These are phyloP conservation scores for Crotalus viridis DNA, from an alignment of 2,113 vertebrate genomes.

Conservation along the genomic window DNA sequence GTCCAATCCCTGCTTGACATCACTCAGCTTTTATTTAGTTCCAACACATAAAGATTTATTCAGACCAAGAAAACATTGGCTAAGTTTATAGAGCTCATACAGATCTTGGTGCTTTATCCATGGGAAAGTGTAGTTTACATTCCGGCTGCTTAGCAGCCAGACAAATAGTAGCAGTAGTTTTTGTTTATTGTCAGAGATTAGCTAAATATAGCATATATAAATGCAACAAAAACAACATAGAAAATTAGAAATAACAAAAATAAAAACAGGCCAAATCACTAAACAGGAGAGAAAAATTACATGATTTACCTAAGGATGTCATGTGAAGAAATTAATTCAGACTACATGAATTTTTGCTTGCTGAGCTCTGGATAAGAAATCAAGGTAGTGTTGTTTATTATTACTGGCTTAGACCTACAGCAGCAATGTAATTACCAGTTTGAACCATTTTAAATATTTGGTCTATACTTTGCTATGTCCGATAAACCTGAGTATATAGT, in stretches of 20 bases:
- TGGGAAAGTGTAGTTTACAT: neutral
- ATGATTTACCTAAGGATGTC: neutral
- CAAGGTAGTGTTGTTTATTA: neutral
- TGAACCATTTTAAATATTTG: neutral
- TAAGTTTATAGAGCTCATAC: neutral
- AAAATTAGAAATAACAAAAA: neutral
- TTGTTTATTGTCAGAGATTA: neutral
- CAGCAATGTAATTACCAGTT: neutral
- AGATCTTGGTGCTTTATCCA: neutral
- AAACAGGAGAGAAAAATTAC: neutral
- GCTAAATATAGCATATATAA: neutral
- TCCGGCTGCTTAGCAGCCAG: neutral
- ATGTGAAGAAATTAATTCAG: neutral
- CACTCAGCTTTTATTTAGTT: neutral
- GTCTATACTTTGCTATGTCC: neutral
- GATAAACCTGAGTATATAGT: neutral
- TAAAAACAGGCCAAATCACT: neutral
- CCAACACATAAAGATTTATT: neutral
- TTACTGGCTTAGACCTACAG: neutral
- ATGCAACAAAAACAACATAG: neutral
- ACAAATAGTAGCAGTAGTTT: neutral
- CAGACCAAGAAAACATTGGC: neutral
- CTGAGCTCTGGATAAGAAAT: neutral
- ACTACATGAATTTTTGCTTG: neutral
- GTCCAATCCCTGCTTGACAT: neutral